Evolutionary conservation across 2,888 invertebrate species (phyloP), one percentile per base, ranked within the genome.

Genomic region (Leptopilina syphax): DNA sequence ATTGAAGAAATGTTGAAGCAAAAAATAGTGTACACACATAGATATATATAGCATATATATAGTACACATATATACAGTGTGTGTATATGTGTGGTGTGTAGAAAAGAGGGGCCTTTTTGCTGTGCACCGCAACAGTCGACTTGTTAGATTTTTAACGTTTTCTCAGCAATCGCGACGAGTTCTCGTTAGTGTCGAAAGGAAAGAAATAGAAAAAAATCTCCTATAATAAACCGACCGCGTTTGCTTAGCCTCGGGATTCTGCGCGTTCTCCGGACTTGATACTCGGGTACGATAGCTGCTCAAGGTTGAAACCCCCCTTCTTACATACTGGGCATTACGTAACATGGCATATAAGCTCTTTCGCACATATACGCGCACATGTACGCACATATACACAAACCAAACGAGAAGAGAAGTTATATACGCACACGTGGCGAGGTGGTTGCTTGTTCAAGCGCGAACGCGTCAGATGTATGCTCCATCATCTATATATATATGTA

Each of bases 301-400:
- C 70, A 73, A 73, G 70, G 70, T 73, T 73, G 70, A 73, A 73
- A 73, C 9, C 50, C 70, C 70, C 57, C 70, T 54, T 73, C 70
- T 73, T 73, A 18, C 60, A 24, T 12, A 68, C 68, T 24, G 47
- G 27, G 54, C 54, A 57, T 73, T 73, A 73, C 70, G 70, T 73
- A 73, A 73, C 70, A 70, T 27, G 50, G 70, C 50, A 50, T 57
- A 54, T 70, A 70, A 70, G 24, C 50, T 24, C 47, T 47, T 24
- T 47, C 50, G 3, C 10, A 50, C 10, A 50, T 44, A 34, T 34
- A 34, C 2, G 34, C 47, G 5, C 47, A 47, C 47, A 47, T 47
- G 9, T 0, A 47, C 9, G 18, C 18, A 47, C 9, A 47, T 47
- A 7, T 47, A 47, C 5, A 47, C 9, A n/a, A 34, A 34, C 3